phyloP scores from a whole-genome alignment of 2,888 invertebrate species.

The Gasteruption jaculator region DNA sequence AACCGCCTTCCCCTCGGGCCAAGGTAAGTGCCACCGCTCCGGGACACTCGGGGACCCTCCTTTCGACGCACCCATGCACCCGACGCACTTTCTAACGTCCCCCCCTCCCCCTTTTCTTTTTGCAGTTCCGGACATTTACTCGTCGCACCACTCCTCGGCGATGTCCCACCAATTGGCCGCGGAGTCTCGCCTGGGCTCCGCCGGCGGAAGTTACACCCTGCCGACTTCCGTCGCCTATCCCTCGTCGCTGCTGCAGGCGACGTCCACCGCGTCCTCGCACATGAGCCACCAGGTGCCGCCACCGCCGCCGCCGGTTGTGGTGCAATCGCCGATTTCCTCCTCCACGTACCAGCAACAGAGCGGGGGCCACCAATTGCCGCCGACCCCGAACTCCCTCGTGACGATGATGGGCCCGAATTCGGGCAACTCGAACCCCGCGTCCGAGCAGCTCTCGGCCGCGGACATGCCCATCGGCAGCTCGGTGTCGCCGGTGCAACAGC shows the following conservation, averaged over 20 bases:
- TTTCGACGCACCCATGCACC: no score
- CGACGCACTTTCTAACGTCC: not conserved
- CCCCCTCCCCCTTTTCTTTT: slow-evolving; percentile 3
- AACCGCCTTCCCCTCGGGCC: slow-evolving; percentile 60
- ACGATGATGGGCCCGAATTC: slow-evolving; percentile 55
- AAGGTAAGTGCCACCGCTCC: slow-evolving; percentile 52
- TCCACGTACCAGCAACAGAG: slow-evolving; percentile 54
- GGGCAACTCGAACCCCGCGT: slow-evolving; percentile 43
- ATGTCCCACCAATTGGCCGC: slow-evolving; percentile 39
- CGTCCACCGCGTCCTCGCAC: slow-evolving; percentile 57
- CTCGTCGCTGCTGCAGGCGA: slow-evolving; percentile 40
- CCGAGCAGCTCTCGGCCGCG: slow-evolving; percentile 35
- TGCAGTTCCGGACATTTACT: slow-evolving; percentile 45
- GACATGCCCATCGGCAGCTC: slow-evolving; percentile 39
- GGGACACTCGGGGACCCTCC: no score
- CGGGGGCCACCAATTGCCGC: slow-evolving; percentile 46
- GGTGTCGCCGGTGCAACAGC: slow-evolving; percentile 36
- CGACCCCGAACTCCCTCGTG: slow-evolving; percentile 51
- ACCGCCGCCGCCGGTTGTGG: slow-evolving; percentile 32
- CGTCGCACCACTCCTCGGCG: slow-evolving; percentile 45
- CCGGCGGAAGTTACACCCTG: slow-evolving; percentile 48
- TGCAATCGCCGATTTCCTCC: slow-evolving; percentile 49
- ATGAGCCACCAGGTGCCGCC: slow-evolving; percentile 51
- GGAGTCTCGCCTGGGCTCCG: no score
- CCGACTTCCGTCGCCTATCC: slow-evolving; percentile 53